Evolutionary conservation across 2,888 invertebrate genomes (phyloP), one percentile per base, ranked within the genome.

Genomic region (Piscicola geometra): DNA sequence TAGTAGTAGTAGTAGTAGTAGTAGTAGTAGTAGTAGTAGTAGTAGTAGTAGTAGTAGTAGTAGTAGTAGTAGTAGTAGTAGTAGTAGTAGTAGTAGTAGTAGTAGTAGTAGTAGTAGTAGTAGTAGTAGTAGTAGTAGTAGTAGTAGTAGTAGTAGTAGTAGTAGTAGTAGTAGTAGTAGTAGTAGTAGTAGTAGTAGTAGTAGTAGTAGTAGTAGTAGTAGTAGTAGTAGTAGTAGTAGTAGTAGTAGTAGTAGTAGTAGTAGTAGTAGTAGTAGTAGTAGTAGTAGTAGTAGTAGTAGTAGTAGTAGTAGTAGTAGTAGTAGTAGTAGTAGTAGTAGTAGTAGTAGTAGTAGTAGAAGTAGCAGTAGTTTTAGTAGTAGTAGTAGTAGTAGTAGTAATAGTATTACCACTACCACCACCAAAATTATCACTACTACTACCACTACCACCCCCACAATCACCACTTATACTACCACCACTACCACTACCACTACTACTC

Each of bases 201-300:
- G 75, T 75, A 73, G 75, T 75, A 73, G 75, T 36, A 73, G 75
- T 75, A 75, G 75, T 75, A 73, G 73, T 75, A 36, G 75, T 73
- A 73, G 75, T 75, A 73, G 75, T 75, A 36, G 75, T 75, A 36
- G 76, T 76, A 3, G 72, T 76, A 75, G 72, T 76, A 75, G 72
- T 76, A 75, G 72, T 75, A 75, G 72, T 75, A 75, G 72, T 76
- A 75, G 72, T 76, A 73, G 72, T 76, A 75, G 72, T 73, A 64
- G 73, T 64, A 64, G 73, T 64, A 64, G 73, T 73, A 56, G 73
- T 64, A 64, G 73, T 73, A 64, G 73, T 73, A 64, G 73, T 73
- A 64, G 73, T 73, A 64, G 73, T 73, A 64, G 73, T 73, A 56
- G 73, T 64, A 64, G 73, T 73, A 64, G 73, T 73, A 64, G 73